Evolutionary conservation across 2,113 vertebrate species (phyloP).

Genomic region (Leucopsar rothschildi): DNA sequence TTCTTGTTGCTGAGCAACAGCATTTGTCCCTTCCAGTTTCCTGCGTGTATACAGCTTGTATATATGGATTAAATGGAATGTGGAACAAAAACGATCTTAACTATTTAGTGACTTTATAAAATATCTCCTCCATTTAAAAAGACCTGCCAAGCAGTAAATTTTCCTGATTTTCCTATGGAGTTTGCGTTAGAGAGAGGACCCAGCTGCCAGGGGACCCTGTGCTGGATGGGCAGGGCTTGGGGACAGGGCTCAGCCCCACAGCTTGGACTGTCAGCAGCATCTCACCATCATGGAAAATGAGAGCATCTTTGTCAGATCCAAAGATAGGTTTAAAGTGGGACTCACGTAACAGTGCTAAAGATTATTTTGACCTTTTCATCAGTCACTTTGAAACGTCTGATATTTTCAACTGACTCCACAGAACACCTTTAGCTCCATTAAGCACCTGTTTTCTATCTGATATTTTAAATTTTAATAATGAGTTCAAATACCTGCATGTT

Average conservation of each 20-base stretch:
- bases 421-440: neutral
- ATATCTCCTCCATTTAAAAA: neutral
- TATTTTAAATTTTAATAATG: conserved; percentile 1
- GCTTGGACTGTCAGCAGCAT: neutral
- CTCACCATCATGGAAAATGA: neutral
- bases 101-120: conserved; percentile 16
- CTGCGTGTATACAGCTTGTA: conserved; percentile 27
- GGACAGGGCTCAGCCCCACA: neutral
- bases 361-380: conserved; percentile 46
- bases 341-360: neutral
- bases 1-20: conserved; percentile 67
- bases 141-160: neutral
- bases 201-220: fast-evolving
- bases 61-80: conserved; percentile 44
- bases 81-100: conserved; percentile 28
- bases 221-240: fast-evolving
- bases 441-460: neutral
- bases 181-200: neutral
- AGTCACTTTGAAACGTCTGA: conserved; percentile 31
- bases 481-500: neutral
- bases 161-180: neutral
- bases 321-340: neutral
- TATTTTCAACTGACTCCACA: neutral
- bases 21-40: conserved; percentile 63
- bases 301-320: neutral